phyloP scores from a whole-genome alignment of 1,140 invertebrate species.

The Temnothorax curvispinosus region DNA sequence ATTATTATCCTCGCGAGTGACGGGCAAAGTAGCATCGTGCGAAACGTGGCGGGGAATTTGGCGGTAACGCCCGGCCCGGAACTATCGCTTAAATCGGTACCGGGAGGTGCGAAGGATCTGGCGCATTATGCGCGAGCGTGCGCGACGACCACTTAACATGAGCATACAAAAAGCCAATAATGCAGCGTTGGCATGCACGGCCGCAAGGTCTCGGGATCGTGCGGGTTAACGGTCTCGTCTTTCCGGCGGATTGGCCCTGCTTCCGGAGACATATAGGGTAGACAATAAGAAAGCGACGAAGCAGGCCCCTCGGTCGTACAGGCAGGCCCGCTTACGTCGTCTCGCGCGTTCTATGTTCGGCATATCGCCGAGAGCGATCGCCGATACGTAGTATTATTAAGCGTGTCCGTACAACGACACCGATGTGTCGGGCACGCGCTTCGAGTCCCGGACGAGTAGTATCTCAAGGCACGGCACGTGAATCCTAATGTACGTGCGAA shows the following conservation, averaged over 20 bases:
- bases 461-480: constrained; percentile 40
- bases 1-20: not conserved
- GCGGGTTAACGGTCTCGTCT: constrained; percentile 85
- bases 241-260: constrained; percentile 85
- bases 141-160: constrained; percentile 68
- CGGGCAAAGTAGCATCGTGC: not conserved
- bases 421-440: constrained; percentile 81
- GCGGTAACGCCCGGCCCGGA: constrained; percentile 11
- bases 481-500: constrained; percentile 54
- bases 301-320: constrained; percentile 52
- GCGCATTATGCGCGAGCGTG: constrained; percentile 74
- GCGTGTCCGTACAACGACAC: constrained; percentile 81
- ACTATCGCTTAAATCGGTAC: constrained; percentile 40
- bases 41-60: not conserved
- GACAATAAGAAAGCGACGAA: constrained; percentile 81
- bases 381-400: constrained; percentile 80
- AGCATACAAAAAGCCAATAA: constrained; percentile 83
- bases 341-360: constrained; percentile 55
- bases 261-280: constrained; percentile 86
- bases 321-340: constrained; percentile 54
- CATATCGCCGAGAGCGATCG: constrained; percentile 32
- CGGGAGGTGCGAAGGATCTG: constrained; percentile 24
- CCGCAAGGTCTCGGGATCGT: constrained; percentile 83
- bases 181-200: constrained; percentile 83
- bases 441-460: constrained; percentile 68